A percentile compares a stretch with the other conserved stretches of the same genome.
Evolutionary conservation across 2,888 invertebrate genomes (phyloP).

Genomic region (Didymodactylos carnosus): DNA sequence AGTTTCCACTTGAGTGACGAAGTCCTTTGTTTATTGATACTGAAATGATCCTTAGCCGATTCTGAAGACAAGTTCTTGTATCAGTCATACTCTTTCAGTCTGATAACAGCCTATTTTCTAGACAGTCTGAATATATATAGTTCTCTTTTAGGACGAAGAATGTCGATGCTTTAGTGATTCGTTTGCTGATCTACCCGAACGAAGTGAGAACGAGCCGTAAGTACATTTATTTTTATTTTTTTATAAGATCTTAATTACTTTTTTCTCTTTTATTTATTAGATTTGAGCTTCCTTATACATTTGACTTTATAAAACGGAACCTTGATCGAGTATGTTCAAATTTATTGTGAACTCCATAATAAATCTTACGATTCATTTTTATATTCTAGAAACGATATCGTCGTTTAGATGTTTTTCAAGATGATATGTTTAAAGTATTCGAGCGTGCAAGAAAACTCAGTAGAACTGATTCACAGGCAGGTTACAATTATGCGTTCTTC

Average conservation of each 20-base stretch:
- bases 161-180: conserved; percentile 89
- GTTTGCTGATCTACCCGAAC: conserved; percentile 72
- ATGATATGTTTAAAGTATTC: conserved; percentile 78
- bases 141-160: conserved; percentile 51
- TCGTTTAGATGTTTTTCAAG: conserved; percentile 79
- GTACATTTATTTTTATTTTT: conserved; percentile 46
- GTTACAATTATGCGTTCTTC: conserved; percentile 15
- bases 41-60: too few species aligned
- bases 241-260: conserved; percentile 21
- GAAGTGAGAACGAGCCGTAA: conserved; percentile 44
- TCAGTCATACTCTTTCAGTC: too few species aligned
- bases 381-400: conserved; percentile 59
- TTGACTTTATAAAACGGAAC: conserved; percentile 76
- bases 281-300: conserved; percentile 47
- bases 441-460: conserved; percentile 65
- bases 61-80: too few species aligned
- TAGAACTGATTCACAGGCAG: conserved; percentile 57
- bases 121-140: too few species aligned
- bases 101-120: too few species aligned
- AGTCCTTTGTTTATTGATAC: too few species aligned
- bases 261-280: background rate
- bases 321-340: conserved; percentile 44
- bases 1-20: too few species aligned
- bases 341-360: conserved; percentile 1
- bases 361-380: background rate